Conservation (phyloP, 2,888 invertebrate genomes). For the Ophonus ardosiacus region DNA sequence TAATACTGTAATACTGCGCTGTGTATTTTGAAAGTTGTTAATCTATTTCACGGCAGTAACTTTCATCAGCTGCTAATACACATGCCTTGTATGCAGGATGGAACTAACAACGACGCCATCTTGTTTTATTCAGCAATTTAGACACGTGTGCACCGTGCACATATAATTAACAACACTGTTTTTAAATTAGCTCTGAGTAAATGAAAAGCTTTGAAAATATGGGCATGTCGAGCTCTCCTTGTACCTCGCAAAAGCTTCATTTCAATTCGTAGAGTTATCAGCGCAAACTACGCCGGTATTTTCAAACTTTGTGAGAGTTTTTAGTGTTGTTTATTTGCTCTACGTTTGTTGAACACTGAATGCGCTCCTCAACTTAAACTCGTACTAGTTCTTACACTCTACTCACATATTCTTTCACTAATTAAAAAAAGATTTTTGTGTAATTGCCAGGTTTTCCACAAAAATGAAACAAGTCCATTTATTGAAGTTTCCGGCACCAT, state of each 20-base stretch:
- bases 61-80: too few relatives aligned
- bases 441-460: too few relatives aligned
- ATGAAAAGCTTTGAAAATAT: slow-evolving; percentile 12
- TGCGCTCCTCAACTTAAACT: background rate
- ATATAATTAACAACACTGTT: slow-evolving; percentile 40
- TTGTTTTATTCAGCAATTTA: slow-evolving; percentile 19
- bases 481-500: too few relatives aligned
- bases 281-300: background rate
- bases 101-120: background rate
- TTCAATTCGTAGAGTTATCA: slow-evolving; percentile 24
- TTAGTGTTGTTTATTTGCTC: background rate
- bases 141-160: slow-evolving; percentile 6
- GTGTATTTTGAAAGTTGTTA: too few relatives aligned
- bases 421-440: background rate
- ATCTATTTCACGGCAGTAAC: too few relatives aligned
- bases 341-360: background rate
- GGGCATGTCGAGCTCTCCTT: background rate
- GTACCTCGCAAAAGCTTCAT: slow-evolving; percentile 5
- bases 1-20: too few relatives aligned
- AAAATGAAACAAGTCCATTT: too few relatives aligned
- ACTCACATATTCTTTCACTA: background rate
- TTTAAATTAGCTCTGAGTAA: slow-evolving; percentile 23
- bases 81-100: too few relatives aligned
- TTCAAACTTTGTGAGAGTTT: background rate
- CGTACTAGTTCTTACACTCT: background rate